Conservation (phyloP, 2,888 invertebrate genomes). For the Coelinius sp. region DNA sequence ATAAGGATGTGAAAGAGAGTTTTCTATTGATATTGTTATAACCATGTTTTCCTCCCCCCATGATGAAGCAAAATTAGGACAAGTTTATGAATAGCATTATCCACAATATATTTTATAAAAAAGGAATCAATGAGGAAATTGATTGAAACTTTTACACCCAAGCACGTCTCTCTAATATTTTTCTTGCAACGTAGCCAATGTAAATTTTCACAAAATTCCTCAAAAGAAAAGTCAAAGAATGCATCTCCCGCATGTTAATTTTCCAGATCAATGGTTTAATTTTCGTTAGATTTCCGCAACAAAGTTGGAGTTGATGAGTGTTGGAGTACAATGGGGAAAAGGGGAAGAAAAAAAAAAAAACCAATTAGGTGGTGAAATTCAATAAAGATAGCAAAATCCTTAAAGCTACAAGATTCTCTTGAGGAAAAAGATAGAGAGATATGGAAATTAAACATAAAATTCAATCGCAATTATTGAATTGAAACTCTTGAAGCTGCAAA, state of each 20-base stretch:
- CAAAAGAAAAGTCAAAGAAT: constrained; percentile 12
- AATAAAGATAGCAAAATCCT: background rate
- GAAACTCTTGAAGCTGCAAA: constrained; percentile 17
- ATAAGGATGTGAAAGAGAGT: background rate
- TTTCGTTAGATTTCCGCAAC: background rate
- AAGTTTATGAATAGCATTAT: background rate
- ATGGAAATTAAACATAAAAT: constrained; percentile 21
- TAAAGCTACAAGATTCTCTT: background rate
- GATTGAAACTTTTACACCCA: background rate
- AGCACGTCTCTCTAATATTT: background rate
- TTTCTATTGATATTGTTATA: background rate
- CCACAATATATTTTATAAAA: background rate
- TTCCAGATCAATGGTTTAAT: constrained; percentile 1
- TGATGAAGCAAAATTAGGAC: background rate
- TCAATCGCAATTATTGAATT: background rate
- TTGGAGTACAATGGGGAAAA: background rate
- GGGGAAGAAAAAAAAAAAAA: background rate
- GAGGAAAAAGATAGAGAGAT: background rate
- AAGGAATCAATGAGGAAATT: background rate
- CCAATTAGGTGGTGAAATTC: background rate
- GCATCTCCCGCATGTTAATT: constrained; percentile 3
- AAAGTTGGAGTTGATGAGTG: background rate
- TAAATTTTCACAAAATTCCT: background rate
- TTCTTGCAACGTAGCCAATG: constrained; percentile 14
- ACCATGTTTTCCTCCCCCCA: no score